Evolutionary conservation across 2,797 vertebrate species (phyloP).

Genomic region (Megalops cyprinoides): DNA sequence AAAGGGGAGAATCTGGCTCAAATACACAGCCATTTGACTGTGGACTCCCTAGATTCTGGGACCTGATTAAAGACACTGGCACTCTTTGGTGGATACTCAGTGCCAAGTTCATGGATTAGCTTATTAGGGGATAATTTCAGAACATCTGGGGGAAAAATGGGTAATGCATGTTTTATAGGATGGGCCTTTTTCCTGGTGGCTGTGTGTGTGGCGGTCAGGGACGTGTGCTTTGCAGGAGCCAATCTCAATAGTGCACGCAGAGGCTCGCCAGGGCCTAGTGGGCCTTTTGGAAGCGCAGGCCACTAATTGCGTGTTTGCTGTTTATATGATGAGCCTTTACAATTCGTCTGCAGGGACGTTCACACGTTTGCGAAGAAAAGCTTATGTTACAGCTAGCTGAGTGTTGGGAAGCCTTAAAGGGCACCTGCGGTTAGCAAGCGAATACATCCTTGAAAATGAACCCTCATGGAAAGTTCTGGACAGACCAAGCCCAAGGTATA

Average conservation of each 20-base stretch:
- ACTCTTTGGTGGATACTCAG: background rate
- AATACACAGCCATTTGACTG: background rate
- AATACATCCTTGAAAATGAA: no score
- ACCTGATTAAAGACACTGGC: slow-evolving; percentile 2
- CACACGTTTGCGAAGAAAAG: slow-evolving; percentile 47
- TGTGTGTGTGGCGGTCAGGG: background rate
- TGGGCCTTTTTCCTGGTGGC: background rate
- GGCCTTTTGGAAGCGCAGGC: slow-evolving; percentile 46
- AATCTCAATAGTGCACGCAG: background rate
- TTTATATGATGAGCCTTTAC: no score
- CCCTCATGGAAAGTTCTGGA: background rate
- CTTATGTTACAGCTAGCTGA: no score
- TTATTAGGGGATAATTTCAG: slow-evolving; percentile 8
- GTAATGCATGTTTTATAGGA: slow-evolving; percentile 5
- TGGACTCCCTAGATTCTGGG: background rate
- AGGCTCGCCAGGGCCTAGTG: slow-evolving; percentile 10
- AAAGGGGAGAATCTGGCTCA: no score
- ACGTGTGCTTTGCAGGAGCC: background rate
- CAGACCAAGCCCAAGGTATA: background rate
- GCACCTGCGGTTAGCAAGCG: no score
- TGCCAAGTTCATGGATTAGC: background rate
- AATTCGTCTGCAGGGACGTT: slow-evolving; percentile 58
- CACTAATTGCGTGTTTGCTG: slow-evolving; percentile 61
- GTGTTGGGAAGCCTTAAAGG: background rate
- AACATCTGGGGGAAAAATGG: slow-evolving; percentile 29